Evolutionary conservation across 2,888 invertebrate species (phyloP).

Genomic region (Lutraria lutraria): DNA sequence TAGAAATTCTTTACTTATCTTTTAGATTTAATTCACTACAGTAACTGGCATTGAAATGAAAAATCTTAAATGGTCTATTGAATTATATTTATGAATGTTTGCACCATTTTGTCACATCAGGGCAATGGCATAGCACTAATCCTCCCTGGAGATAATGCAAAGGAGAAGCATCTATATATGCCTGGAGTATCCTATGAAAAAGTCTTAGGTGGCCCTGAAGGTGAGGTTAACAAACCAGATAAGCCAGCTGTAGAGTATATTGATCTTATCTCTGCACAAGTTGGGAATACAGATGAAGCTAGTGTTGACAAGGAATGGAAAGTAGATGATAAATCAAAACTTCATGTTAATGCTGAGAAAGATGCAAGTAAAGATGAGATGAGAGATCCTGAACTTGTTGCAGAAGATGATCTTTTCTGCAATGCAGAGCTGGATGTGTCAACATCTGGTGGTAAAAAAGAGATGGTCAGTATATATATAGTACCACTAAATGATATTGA

Average conservation of each 20-base stretch:
- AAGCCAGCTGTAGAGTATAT: too few species aligned
- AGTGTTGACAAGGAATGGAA: not conserved
- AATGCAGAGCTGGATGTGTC: not conserved
- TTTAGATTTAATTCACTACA: too few species aligned
- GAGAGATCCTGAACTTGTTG: not conserved
- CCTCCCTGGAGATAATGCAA: not conserved
- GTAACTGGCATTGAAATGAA: too few species aligned
- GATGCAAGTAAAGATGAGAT: not conserved
- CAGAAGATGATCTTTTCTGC: not conserved
- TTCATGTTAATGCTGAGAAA: not conserved
- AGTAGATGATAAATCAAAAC: not conserved
- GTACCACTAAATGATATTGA: constrained; percentile 51
- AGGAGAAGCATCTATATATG: not conserved
- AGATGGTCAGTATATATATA: constrained; percentile 54
- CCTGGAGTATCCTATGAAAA: not conserved
- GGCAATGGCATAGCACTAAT: not conserved
- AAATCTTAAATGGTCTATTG: too few species aligned
- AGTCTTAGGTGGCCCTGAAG: not conserved
- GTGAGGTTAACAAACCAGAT: too few species aligned
- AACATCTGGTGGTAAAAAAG: not conserved
- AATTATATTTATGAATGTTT: too few species aligned
- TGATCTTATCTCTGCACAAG: not conserved
- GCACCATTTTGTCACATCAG: not conserved
- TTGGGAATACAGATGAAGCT: not conserved
- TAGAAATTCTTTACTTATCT: too few species aligned